Conservation (phyloP, 2,113 vertebrate species). For the Conger conger region DNA sequence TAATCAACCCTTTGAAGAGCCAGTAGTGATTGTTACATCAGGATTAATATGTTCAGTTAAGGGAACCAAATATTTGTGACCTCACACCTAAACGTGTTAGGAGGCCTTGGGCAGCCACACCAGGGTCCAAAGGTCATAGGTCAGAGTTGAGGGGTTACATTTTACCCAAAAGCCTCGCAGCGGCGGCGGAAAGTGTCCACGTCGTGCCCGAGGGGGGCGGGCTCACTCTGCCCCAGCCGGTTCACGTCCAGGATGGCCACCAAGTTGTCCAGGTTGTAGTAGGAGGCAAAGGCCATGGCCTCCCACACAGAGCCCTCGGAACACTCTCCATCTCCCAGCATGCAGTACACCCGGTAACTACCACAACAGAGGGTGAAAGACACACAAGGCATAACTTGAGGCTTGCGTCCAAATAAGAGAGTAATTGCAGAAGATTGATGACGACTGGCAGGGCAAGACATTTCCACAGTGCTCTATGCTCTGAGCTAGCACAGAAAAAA, state of each 20-base stretch:
- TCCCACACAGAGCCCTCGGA: constrained; percentile 86
- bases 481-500: too few relatives aligned
- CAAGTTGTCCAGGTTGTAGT: constrained; percentile 81
- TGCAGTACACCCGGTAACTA: constrained; percentile 84
- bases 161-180: constrained; percentile 84
- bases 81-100: too few relatives aligned
- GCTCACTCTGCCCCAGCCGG: constrained; percentile 75
- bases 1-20: background rate
- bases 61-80: too few relatives aligned
- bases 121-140: background rate
- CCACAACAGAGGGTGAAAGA: background rate
- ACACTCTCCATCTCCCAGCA: constrained; percentile 79
- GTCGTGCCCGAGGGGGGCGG: constrained; percentile 72
- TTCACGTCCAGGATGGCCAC: constrained; percentile 85
- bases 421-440: too few relatives aligned
- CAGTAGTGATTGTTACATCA: too few relatives aligned
- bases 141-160: background rate
- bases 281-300: constrained; percentile 82
- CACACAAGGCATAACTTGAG: too few relatives aligned
- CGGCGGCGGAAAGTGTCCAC: constrained; percentile 71
- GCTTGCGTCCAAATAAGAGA: too few relatives aligned
- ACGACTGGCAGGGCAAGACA: too few relatives aligned
- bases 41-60: too few relatives aligned
- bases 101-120: background rate
- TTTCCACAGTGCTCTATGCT: too few relatives aligned